Conservation (phyloP, 2,888 invertebrate species). For the Molorchus minor region DNA sequence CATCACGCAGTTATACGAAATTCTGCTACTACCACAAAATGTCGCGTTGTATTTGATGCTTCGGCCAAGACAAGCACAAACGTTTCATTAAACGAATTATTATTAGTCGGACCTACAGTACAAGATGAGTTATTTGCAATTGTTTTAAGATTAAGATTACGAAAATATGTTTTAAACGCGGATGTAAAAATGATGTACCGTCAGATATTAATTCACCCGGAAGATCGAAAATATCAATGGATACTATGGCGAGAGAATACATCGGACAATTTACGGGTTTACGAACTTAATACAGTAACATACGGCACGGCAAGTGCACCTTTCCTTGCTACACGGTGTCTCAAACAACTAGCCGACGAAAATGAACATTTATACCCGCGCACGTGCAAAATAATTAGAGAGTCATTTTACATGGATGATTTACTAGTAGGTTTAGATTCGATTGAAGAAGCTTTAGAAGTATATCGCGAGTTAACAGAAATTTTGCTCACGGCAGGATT, state of each 20-base stretch:
- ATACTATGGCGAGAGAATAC: slow-evolving; percentile 16
- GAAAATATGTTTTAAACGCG: slow-evolving; percentile 19
- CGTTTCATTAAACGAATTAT: slow-evolving; percentile 26
- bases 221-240: slow-evolving; percentile 22
- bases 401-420: slow-evolving; percentile 34
- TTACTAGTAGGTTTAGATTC: slow-evolving; percentile 26
- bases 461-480: slow-evolving; percentile 16
- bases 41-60: slow-evolving; percentile 26
- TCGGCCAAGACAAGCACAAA: slow-evolving; percentile 18
- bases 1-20: slow-evolving; percentile 18
- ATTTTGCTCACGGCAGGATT: slow-evolving; percentile 23
- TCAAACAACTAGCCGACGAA: slow-evolving; percentile 14
- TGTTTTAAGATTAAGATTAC: slow-evolving; percentile 21
- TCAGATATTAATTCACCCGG: slow-evolving; percentile 11
- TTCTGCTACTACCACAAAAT: slow-evolving; percentile 24
- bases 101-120: slow-evolving; percentile 15
- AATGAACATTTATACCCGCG: slow-evolving; percentile 20
- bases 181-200: slow-evolving; percentile 32
- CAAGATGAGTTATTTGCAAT: slow-evolving; percentile 28
- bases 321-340: slow-evolving; percentile 12
- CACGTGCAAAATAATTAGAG: slow-evolving; percentile 25
- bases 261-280: neutral
- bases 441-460: slow-evolving; percentile 21
- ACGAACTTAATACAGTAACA: slow-evolving; percentile 23
- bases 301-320: slow-evolving; percentile 30